phyloP scores from a whole-genome alignment of 2,888 invertebrate genomes.

The Gibbula magus region DNA sequence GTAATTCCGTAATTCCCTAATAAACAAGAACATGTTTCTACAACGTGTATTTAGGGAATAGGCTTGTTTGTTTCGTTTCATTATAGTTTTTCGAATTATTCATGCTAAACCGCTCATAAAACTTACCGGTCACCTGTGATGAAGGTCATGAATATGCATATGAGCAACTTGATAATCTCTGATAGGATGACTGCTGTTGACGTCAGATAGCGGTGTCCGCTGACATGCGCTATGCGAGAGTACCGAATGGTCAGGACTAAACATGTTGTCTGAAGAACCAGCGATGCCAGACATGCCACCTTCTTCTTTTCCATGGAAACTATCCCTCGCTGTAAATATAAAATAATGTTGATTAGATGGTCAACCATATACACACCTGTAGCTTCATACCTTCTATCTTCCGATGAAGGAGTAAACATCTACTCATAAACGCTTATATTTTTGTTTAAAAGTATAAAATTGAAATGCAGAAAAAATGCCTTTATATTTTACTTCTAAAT shows the following conservation, averaged over 20 bases:
- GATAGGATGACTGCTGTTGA: constrained; percentile 68
- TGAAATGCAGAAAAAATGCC: too few species aligned
- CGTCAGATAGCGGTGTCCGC: constrained; percentile 53
- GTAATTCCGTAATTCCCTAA: too few species aligned
- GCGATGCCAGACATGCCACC: constrained; percentile 68
- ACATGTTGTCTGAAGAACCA: constrained; percentile 75
- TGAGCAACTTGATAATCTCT: constrained; percentile 74
- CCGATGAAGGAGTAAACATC: too few species aligned
- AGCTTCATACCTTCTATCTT: too few species aligned
- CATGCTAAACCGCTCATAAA: not conserved
- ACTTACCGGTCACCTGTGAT: constrained; percentile 37
- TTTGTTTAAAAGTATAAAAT: too few species aligned
- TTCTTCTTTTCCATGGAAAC: constrained; percentile 42
- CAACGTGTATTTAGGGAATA: too few species aligned
- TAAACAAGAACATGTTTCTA: too few species aligned
- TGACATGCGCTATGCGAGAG: constrained; percentile 66
- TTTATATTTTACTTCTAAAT: too few species aligned
- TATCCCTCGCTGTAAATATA: constrained; percentile 32
- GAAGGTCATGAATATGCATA: constrained; percentile 41
- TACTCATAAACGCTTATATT: too few species aligned
- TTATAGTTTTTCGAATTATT: too few species aligned
- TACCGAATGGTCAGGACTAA: constrained; percentile 74
- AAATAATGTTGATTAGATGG: not conserved
- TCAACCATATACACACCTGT: too few species aligned
- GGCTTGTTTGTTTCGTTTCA: too few species aligned